Conservation (phyloP, 2,888 invertebrate species). For the Malachius bipustulatus region DNA sequence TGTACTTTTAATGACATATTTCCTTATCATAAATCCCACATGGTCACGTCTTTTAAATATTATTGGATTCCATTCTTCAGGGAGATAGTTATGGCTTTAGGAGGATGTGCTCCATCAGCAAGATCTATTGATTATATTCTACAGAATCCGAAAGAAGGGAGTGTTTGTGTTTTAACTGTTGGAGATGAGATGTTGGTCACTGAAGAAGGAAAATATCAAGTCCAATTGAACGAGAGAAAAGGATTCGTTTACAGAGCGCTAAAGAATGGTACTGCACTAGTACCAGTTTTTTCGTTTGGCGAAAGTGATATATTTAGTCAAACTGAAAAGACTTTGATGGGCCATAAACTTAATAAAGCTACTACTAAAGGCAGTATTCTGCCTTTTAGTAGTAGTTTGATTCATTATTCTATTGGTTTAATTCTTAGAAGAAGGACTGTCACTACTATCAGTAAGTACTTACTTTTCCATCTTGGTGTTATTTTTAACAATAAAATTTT, state of each 20-base stretch:
- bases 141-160: constrained; percentile 40
- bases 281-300: constrained; percentile 84
- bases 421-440: constrained; percentile 72
- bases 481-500: too few relatives aligned
- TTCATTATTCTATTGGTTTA: constrained; percentile 83
- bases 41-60: constrained; percentile 50
- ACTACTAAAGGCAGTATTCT: too few relatives aligned
- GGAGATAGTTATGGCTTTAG: constrained; percentile 49
- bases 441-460: constrained; percentile 68
- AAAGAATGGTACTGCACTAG: constrained; percentile 56
- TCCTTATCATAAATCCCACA: constrained; percentile 37
- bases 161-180: constrained; percentile 62
- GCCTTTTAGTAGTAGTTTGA: constrained; percentile 72
- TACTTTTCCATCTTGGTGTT: too few relatives aligned
- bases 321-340: too few relatives aligned
- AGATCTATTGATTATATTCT: constrained; percentile 55
- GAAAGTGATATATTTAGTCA: constrained; percentile 77
- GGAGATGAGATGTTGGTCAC: constrained; percentile 85
- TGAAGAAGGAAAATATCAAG: constrained; percentile 60
- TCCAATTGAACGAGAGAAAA: constrained; percentile 64
- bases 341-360: too few relatives aligned
- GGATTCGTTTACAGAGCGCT: constrained; percentile 37
- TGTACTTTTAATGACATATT: constrained; percentile 26
- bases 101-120: constrained; percentile 47
- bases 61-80: constrained; percentile 61